Percentiles rank a stretch among this genome's conserved stretches.
phyloP scores from a whole-genome alignment of 2,888 invertebrate genomes.

The Thymelicus sylvestris region DNA sequence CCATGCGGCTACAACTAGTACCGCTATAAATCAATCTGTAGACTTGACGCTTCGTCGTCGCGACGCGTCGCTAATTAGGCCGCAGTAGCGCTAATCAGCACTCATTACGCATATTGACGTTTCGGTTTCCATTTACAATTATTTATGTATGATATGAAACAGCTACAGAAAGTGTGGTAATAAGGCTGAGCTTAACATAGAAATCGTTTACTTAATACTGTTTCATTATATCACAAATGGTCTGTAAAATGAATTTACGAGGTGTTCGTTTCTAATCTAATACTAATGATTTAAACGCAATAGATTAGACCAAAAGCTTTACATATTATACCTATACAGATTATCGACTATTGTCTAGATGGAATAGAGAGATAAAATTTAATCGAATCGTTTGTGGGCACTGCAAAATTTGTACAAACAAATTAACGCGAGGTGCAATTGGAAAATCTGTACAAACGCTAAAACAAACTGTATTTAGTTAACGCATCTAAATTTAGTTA shows the following conservation, averaged over 20 bases:
- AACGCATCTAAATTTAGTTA: slow-evolving; percentile 35
- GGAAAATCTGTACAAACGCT: slow-evolving; percentile 73
- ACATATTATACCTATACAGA: slow-evolving; percentile 37
- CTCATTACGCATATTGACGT: slow-evolving; percentile 72
- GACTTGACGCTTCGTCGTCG: slow-evolving; percentile 34
- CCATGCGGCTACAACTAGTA: slow-evolving; percentile 1
- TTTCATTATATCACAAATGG: too few species aligned
- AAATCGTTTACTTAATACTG: too few species aligned
- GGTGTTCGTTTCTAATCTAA: slow-evolving; percentile 11
- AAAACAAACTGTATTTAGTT: slow-evolving; percentile 57
- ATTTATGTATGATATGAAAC: slow-evolving; percentile 57
- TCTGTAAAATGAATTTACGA: not conserved
- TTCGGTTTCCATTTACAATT: slow-evolving; percentile 66
- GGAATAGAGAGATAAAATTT: slow-evolving; percentile 66
- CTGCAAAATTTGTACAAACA: slow-evolving; percentile 73
- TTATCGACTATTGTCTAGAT: slow-evolving; percentile 52
- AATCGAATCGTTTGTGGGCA: slow-evolving; percentile 68
- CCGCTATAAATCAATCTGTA: slow-evolving; percentile 31
- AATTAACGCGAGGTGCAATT: slow-evolving; percentile 74
- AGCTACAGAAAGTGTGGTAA: slow-evolving; percentile 34
- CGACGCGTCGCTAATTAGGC: slow-evolving; percentile 50
- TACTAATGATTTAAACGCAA: slow-evolving; percentile 14
- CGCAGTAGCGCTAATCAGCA: slow-evolving; percentile 66
- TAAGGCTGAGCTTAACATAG: too few species aligned
- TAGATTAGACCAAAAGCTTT: slow-evolving; percentile 24